phyloP scores from a whole-genome alignment of 1,140 invertebrate genomes.

The Sycophila sp. region DNA sequence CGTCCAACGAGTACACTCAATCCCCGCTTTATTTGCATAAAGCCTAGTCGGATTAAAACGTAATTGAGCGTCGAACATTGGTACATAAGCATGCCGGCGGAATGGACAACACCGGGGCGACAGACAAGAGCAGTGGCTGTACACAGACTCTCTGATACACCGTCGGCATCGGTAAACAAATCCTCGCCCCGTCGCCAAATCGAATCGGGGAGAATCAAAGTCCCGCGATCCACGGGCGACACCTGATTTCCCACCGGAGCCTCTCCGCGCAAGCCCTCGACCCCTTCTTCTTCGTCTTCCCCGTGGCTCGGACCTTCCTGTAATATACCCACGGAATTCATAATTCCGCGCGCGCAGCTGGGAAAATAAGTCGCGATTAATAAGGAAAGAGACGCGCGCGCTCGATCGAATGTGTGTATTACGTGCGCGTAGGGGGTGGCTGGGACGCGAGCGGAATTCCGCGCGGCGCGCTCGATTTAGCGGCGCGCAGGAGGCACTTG shows the following conservation, averaged over 20 bases:
- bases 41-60: too few species aligned
- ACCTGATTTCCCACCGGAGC: conserved; percentile 25
- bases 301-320: background rate
- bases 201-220: conserved; percentile 28
- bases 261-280: background rate
- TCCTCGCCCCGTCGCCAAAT: conserved; percentile 5
- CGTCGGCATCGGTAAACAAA: too few species aligned
- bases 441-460: too few species aligned
- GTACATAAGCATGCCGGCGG: too few species aligned
- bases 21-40: too few species aligned
- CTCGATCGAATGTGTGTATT: too few species aligned
- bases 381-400: background rate
- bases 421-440: too few species aligned
- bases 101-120: too few species aligned
- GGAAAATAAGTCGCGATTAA: conserved; percentile 14
- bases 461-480: conserved; percentile 38
- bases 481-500: conserved; percentile 1
- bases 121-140: too few species aligned
- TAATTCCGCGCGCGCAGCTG: background rate
- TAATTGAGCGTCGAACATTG: too few species aligned
- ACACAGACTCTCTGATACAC: too few species aligned
- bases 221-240: background rate
- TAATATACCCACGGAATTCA: conserved; percentile 3
- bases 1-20: too few species aligned
- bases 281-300: background rate